Evolutionary conservation across 2,888 invertebrate species (phyloP).

Genomic region (Noctua comes): DNA sequence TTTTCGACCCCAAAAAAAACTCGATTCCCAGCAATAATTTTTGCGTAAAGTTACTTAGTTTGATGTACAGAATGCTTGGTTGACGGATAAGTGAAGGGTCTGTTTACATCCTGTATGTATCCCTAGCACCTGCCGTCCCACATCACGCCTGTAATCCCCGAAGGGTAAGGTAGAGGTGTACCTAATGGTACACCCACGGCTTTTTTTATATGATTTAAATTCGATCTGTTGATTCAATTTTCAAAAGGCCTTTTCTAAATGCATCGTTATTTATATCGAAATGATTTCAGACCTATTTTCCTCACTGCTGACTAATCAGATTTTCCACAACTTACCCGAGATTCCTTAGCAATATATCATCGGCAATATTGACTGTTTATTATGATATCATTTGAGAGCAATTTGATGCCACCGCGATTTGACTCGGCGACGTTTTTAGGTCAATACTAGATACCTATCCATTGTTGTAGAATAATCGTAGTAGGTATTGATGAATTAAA

Average conservation of each 20-base stretch:
- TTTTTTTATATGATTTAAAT: neutral
- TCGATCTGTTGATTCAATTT: neutral
- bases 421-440: constrained; percentile 19
- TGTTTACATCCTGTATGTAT: too few relatives aligned
- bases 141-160: neutral
- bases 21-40: too few relatives aligned
- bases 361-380: constrained; percentile 5
- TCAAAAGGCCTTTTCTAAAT: neutral
- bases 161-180: neutral
- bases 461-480: constrained; percentile 25
- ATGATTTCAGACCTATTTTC: constrained; percentile 15
- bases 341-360: constrained; percentile 35
- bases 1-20: too few relatives aligned
- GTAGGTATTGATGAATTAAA: neutral
- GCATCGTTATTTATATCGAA: neutral
- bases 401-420: constrained; percentile 35
- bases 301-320: constrained; percentile 20
- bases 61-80: too few relatives aligned
- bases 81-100: too few relatives aligned
- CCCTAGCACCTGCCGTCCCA: too few relatives aligned
- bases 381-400: constrained; percentile 38
- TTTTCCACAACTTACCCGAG: constrained; percentile 26
- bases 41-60: too few relatives aligned
- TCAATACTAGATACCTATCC: constrained; percentile 26
- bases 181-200: neutral